Evolutionary conservation across 2,888 invertebrate genomes (phyloP).

Genomic region (Nasonia oneida): DNA sequence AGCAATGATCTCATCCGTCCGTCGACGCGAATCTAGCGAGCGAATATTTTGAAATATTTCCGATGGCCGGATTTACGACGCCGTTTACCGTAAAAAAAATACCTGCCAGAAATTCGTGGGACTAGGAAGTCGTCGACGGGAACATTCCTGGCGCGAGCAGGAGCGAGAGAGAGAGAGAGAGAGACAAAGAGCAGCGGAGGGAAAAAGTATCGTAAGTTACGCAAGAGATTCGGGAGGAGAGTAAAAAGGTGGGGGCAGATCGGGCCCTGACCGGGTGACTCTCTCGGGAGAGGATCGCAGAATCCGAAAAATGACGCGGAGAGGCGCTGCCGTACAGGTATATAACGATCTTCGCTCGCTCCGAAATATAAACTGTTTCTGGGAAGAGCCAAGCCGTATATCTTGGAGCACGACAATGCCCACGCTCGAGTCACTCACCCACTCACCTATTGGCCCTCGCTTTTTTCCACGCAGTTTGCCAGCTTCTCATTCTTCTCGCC

Average conservation of each 20-base stretch:
- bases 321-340: constrained; percentile 62
- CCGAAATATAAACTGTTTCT: constrained; percentile 78
- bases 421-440: constrained; percentile 72
- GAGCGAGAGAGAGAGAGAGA: background rate
- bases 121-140: constrained; percentile 54
- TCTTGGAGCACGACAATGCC: constrained; percentile 77
- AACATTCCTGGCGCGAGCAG: constrained; percentile 21
- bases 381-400: constrained; percentile 77
- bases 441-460: constrained; percentile 71
- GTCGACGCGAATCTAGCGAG: background rate
- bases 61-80: constrained; percentile 2
- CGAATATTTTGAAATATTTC: background rate
- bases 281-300: constrained; percentile 61
- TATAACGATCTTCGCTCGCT: constrained; percentile 68
- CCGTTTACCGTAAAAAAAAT: constrained; percentile 51
- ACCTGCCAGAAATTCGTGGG: constrained; percentile 50
- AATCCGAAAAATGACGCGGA: constrained; percentile 70
- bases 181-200: constrained; percentile 44
- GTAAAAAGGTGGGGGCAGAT: background rate
- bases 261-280: constrained; percentile 69
- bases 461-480: background rate
- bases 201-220: constrained; percentile 55
- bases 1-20: background rate
- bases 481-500: constrained; percentile 36
- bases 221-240: constrained; percentile 55